A percentile compares a stretch with the other conserved stretches of the same genome.
Evolutionary conservation across 2,888 invertebrate genomes (phyloP).

Genomic region (Polymixis lichenea): DNA sequence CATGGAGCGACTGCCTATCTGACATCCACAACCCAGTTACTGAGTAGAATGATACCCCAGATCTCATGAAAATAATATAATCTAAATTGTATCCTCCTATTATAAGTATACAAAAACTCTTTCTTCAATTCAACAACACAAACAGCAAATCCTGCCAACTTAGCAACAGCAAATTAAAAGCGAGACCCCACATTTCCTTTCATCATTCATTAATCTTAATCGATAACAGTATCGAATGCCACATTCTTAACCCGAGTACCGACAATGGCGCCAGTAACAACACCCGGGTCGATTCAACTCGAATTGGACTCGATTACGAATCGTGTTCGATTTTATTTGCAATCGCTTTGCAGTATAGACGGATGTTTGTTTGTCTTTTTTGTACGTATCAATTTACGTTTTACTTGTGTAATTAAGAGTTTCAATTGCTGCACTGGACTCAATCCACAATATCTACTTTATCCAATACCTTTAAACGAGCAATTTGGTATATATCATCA

Average conservation of each 20-base stretch:
- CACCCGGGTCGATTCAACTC: slow-evolving; percentile 46
- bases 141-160: not conserved
- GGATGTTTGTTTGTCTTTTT: slow-evolving; percentile 5
- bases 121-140: not conserved
- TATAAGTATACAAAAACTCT: not conserved
- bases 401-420: slow-evolving; percentile 7
- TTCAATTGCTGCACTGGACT: not conserved
- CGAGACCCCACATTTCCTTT: not conserved
- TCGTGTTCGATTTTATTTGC: slow-evolving; percentile 47
- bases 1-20: too few species aligned
- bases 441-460: not conserved
- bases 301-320: slow-evolving; percentile 45
- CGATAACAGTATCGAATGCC: slow-evolving; percentile 52
- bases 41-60: too few species aligned
- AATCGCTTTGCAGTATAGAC: slow-evolving; percentile 27
- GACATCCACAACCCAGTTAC: too few species aligned
- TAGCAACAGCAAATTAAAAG: slow-evolving; percentile 26
- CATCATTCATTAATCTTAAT: slow-evolving; percentile 26
- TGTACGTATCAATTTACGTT: slow-evolving; percentile 4
- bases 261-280: slow-evolving; percentile 39
- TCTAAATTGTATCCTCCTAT: not conserved
- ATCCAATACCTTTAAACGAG: too few species aligned
- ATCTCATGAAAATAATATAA: too few species aligned
- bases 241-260: slow-evolving; percentile 38
- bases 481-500: too few species aligned